Evolutionary conservation across 2,888 invertebrate species (phyloP).

Genomic region (Acheta domesticus): DNA sequence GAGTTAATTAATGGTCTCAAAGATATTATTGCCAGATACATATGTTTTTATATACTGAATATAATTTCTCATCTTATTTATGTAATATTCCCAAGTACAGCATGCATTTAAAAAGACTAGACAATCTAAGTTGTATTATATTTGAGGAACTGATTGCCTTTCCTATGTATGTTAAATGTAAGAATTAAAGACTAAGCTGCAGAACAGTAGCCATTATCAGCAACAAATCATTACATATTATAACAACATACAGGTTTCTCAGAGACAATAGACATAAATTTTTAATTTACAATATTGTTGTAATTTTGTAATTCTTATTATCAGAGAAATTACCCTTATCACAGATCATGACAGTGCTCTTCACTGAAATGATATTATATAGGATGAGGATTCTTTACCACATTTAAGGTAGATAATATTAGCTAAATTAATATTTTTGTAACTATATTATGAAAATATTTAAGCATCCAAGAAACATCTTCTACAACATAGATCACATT

Average conservation of each 20-base stretch:
- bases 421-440: background rate
- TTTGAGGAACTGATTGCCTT: background rate
- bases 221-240: background rate
- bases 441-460: constrained; percentile 4
- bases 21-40: background rate
- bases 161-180: background rate
- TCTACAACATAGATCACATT: background rate
- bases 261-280: background rate
- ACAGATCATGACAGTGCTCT: background rate
- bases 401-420: background rate
- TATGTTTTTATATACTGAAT: background rate
- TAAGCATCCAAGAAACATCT: constrained; percentile 18
- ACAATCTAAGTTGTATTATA: background rate
- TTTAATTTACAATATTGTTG: background rate
- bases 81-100: background rate
- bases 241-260: constrained; percentile 4
- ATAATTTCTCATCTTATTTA: background rate
- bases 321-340: background rate
- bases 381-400: background rate
- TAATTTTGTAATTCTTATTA: background rate
- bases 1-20: background rate
- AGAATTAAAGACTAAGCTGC: background rate
- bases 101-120: background rate
- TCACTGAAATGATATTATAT: background rate
- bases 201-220: background rate